Conservation (phyloP, 2,113 vertebrate species). For the Haemorhous mexicanus region DNA sequence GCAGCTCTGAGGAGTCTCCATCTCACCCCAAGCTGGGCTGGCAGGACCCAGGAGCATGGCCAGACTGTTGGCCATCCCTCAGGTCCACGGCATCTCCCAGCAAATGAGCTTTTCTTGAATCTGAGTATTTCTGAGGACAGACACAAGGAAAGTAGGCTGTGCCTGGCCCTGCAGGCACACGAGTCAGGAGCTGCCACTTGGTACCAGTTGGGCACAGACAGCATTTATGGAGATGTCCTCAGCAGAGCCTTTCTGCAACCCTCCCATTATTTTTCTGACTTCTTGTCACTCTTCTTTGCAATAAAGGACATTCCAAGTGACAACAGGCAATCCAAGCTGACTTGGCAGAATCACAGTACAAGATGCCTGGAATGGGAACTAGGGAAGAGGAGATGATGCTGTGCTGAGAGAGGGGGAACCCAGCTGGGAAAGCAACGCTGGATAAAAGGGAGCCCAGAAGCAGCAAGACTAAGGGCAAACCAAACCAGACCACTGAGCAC, state of each 20-base stretch:
- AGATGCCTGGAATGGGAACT: not conserved
- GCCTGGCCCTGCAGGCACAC: not conserved
- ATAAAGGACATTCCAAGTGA: not conserved
- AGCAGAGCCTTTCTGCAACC: not conserved
- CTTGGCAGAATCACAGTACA: not conserved
- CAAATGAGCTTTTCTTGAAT: not conserved
- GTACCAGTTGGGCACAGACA: not conserved
- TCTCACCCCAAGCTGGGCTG: rapidly evolving
- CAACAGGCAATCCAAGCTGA: not conserved
- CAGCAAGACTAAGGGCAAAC: not conserved
- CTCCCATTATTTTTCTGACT: not conserved
- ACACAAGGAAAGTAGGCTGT: not conserved
- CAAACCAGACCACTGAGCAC: not conserved
- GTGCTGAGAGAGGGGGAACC: not conserved
- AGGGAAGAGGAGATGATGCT: not conserved
- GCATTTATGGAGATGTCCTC: not conserved
- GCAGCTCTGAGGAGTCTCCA: not conserved
- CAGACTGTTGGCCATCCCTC: not conserved
- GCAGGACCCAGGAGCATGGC: not conserved
- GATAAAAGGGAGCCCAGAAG: not conserved
- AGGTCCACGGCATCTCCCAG: not conserved
- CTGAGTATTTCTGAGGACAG: not conserved
- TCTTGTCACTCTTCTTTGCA: not conserved
- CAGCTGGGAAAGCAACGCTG: rapidly evolving
- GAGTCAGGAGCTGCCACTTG: not conserved